Conservation (phyloP, 1,140 invertebrate species). For the Alviniconcha marisindica region DNA sequence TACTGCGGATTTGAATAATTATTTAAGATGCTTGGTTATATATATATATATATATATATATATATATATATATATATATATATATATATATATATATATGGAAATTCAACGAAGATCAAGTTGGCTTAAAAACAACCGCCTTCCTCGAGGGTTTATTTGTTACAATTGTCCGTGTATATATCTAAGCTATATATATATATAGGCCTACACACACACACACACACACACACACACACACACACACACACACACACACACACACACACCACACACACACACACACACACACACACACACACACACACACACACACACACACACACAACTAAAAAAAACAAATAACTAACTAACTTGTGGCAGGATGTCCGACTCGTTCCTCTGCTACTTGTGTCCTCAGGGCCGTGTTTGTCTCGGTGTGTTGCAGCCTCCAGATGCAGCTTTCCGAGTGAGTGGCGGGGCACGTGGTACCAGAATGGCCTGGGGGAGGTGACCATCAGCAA, state of each 20-base stretch:
- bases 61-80: too few relatives aligned
- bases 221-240: neutral
- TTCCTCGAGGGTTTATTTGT: too few relatives aligned
- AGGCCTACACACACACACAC: neutral
- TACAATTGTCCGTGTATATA: too few relatives aligned
- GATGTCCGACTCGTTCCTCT: neutral
- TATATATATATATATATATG: too few relatives aligned
- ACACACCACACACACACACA: neutral
- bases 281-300: neutral
- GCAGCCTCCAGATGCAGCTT: slow-evolving; percentile 46
- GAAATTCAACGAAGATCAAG: too few relatives aligned
- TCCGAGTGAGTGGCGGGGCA: slow-evolving; percentile 48
- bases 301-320: neutral
- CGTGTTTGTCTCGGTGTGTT: slow-evolving; percentile 2
- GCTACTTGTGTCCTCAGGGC: neutral
- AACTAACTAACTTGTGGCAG: too few relatives aligned
- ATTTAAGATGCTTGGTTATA: too few relatives aligned
- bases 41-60: too few relatives aligned
- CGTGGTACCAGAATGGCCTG: slow-evolving; percentile 49
- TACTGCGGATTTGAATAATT: too few relatives aligned
- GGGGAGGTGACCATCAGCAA: slow-evolving; percentile 46
- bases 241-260: neutral
- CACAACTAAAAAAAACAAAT: too few relatives aligned
- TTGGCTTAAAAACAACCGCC: too few relatives aligned
- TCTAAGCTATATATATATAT: too few relatives aligned